Base-by-base conservation (phyloP, 2,797 vertebrate species). In the Parauchenoglanis punctatus region DNA sequence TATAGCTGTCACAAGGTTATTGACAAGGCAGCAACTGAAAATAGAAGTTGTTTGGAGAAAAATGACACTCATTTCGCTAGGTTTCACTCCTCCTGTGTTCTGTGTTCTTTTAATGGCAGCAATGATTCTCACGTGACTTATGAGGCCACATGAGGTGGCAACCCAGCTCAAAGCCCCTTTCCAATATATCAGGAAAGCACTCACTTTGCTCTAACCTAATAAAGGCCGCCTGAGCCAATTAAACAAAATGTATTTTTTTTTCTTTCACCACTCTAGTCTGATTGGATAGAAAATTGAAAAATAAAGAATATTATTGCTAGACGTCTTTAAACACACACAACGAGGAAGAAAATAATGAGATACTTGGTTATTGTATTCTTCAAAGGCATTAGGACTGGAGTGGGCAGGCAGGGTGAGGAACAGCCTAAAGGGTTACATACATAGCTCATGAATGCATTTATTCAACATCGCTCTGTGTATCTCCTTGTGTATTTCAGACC, bases 1-100 rank as follows among this genome's bases (percentile, higher is more conserved):
- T 90, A 88, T 87, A 87, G 85, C 84, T 88, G 90, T 90, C 91
- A 89, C 54, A 89, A 89, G 83, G 86, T 83, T 91, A 89, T 91
- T 91, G 92, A 92, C 85, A 92, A 90, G 86, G 75, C 67, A 18
- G 80, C 28, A 31, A 35, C 78, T 70, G 46, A 72, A 87, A 88
- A 89, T 81, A 87, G 87, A 87, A 86, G 87, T 86, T 88, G 86
- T 88, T 86, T 83, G 80, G 63, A 84, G 89, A 88, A 84, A 92
- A 88, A 89, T 85, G 20, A 85, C 75, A 54, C 78, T 89, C 67
- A 87, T 75, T 89, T 91, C 88, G 89, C 76, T 75, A 88, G 84
- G 58, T 89, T 89, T 90, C 31, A 72, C 78, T 80, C 75, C 72
- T 85, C 76, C 63, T 68, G 63, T 83, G 61, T 86, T 35, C 52